Conservation (phyloP, 2,113 vertebrate species). For the Sardina pilchardus region DNA sequence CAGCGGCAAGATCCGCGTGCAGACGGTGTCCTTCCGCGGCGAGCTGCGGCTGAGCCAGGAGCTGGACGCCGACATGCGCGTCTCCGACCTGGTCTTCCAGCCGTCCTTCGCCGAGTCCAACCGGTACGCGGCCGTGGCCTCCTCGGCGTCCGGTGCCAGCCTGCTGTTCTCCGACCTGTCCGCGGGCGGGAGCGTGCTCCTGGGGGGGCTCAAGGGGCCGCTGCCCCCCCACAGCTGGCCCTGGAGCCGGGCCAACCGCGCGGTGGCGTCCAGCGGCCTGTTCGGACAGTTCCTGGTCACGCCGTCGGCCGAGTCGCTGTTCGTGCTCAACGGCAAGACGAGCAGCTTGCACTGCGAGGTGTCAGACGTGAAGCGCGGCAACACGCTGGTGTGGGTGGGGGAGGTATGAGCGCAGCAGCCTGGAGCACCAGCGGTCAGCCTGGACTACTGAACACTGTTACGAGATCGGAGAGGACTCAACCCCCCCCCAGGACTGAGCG, state of each 20-base stretch:
- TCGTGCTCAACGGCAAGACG: constrained; percentile 86
- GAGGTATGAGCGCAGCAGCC: constrained; percentile 82
- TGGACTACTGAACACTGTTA: constrained; percentile 65
- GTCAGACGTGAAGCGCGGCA: constrained; percentile 82
- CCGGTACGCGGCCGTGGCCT: constrained; percentile 80
- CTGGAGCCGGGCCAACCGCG: constrained; percentile 81
- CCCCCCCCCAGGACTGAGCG: constrained; percentile 66
- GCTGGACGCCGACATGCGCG: constrained; percentile 59
- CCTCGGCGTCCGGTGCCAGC: constrained; percentile 76
- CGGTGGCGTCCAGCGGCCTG: constrained; percentile 85
- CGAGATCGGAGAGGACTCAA: constrained; percentile 67
- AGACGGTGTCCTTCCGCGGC: constrained; percentile 80
- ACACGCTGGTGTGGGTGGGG: constrained; percentile 91
- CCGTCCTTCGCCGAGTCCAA: constrained; percentile 83
- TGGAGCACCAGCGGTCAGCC: constrained; percentile 52
- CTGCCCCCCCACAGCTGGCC: constrained; percentile 74
- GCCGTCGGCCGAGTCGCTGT: constrained; percentile 82
- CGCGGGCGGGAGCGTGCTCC: constrained; percentile 73
- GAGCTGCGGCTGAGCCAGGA: constrained; percentile 74
- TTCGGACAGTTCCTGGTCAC: constrained; percentile 93
- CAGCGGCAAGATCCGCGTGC: constrained; percentile 74
- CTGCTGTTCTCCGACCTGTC: constrained; percentile 87
- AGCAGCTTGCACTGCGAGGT: constrained; percentile 88
- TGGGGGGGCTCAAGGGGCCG: constrained; percentile 83
- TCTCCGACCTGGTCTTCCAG: constrained; percentile 88